Evolutionary conservation across 2,113 vertebrate genomes (phyloP).

Genomic region (Crotalus horridus): DNA sequence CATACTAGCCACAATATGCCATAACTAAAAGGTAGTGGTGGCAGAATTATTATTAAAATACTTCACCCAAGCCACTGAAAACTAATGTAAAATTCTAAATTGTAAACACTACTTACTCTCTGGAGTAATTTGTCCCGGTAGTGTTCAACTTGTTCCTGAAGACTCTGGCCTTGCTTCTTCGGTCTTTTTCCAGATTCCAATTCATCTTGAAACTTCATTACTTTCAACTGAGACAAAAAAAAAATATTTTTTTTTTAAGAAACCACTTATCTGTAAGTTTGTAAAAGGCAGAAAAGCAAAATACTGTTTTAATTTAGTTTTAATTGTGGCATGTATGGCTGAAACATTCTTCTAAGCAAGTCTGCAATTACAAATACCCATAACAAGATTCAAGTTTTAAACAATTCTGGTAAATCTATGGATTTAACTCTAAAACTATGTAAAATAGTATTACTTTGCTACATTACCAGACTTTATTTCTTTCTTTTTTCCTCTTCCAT

Average conservation of each 20-base stretch:
- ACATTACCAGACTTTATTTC: background rate
- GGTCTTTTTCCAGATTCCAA: constrained; percentile 96
- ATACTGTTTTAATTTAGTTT: background rate
- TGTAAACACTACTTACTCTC: constrained; percentile 77
- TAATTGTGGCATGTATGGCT: background rate
- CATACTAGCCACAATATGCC: background rate
- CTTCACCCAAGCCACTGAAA: background rate
- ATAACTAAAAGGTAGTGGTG: background rate
- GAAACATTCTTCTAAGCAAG: background rate
- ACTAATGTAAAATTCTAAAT: constrained; percentile 30
- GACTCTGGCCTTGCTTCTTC: constrained; percentile 92
- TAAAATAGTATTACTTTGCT: background rate
- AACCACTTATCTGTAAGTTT: background rate
- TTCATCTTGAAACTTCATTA: constrained; percentile 99
- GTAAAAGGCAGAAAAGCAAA: background rate
- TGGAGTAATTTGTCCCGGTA: constrained; percentile 97
- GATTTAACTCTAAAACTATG: background rate
- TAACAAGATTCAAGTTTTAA: background rate
- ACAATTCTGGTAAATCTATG: background rate
- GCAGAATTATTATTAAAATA: background rate
- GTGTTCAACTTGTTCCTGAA: constrained; percentile 98
- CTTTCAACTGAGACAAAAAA: constrained; percentile 84
- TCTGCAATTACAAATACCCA: background rate
- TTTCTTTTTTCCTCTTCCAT: background rate
- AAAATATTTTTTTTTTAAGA: background rate